Conservation (phyloP, 2,797 vertebrate genomes). For the Enteromius radiatus region DNA sequence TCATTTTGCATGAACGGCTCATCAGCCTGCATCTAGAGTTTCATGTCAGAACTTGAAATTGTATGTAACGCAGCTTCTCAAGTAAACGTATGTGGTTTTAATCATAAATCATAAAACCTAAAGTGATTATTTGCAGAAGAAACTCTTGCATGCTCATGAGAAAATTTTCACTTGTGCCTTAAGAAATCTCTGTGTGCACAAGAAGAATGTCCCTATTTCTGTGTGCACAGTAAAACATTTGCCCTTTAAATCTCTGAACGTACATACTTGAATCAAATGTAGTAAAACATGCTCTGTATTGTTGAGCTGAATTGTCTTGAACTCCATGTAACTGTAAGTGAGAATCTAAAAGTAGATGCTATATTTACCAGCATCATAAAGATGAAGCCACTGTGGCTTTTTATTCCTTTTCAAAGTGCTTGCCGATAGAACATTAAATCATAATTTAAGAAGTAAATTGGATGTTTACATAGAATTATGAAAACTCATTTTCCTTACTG, state of each 20-base stretch:
- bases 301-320: not conserved
- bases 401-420: not conserved
- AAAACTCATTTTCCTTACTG: conserved; percentile 21
- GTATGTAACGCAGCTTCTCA: not conserved
- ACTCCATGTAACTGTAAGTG: conserved; percentile 10
- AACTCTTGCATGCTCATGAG: not conserved
- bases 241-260: not conserved
- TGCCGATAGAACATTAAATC: conserved; percentile 17
- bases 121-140: not conserved
- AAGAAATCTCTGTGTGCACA: not conserved
- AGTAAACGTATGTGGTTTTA: not conserved
- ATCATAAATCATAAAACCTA: not conserved
- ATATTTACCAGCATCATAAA: not conserved
- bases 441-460: conserved; percentile 23
- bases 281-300: not conserved
- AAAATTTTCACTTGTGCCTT: not conserved
- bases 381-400: not conserved
- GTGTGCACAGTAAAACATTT: not conserved
- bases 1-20: not conserved
- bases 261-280: not conserved
- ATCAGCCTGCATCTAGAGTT: no score
- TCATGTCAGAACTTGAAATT: no score
- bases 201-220: not conserved
- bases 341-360: conserved; percentile 19
- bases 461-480: conserved; percentile 11